Evolutionary conservation across 2,888 invertebrate species (phyloP).

Genomic region (Lucinisca nassula): DNA sequence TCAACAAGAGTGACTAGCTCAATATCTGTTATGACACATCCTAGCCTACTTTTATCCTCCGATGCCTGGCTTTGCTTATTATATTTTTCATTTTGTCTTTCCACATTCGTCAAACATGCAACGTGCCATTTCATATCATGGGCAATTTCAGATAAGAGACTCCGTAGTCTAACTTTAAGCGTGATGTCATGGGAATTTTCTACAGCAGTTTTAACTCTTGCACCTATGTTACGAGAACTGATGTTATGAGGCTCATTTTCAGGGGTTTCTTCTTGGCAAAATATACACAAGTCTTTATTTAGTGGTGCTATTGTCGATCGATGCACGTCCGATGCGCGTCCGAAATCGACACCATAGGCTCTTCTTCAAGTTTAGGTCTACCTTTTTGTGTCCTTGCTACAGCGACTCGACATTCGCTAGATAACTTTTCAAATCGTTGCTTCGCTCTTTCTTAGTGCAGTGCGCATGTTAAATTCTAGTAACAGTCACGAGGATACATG

Average conservation of each 20-base stretch:
- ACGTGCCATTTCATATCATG: not conserved
- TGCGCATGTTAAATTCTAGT: not conserved
- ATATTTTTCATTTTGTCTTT: not conserved
- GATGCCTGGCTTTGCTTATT: not conserved
- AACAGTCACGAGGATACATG: not conserved
- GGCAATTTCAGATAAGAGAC: not conserved
- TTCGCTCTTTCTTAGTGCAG: not conserved
- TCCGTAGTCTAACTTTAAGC: not conserved
- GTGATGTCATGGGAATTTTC: not conserved
- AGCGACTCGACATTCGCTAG: not conserved
- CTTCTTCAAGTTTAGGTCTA: not conserved
- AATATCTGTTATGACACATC: not conserved
- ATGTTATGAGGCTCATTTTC: not conserved
- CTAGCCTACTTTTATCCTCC: not conserved
- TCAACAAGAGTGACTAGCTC: not conserved
- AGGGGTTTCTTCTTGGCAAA: not conserved
- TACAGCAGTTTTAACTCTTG: not conserved
- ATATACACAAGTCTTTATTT: not conserved
- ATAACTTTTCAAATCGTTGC: not conserved
- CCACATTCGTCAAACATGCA: not conserved
- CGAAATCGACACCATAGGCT: not conserved
- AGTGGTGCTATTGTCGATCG: not conserved
- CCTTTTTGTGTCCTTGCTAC: not conserved
- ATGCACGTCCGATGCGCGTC: not conserved
- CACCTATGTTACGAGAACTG: not conserved